Evolutionary conservation across 2,888 invertebrate genomes (phyloP).

Genomic region (Hirtodrosophila trivittata): DNA sequence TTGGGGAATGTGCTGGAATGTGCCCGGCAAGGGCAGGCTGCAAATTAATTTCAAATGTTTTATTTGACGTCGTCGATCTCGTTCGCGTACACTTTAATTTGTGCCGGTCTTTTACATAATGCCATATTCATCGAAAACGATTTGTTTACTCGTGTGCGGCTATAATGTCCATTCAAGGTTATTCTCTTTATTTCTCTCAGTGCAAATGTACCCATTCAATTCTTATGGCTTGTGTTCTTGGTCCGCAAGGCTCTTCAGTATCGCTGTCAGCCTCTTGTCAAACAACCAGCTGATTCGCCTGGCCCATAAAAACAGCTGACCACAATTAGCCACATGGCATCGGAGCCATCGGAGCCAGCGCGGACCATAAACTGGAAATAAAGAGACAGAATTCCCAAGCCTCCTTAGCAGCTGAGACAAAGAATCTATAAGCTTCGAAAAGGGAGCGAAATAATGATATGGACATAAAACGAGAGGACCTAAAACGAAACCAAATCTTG

Average conservation of each 20-base stretch:
- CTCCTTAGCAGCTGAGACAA: too few relatives aligned
- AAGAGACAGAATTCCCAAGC: constrained; percentile 28
- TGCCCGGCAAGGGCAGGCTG: too few relatives aligned
- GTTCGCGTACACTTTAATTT: constrained; percentile 30
- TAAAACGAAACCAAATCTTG: too few relatives aligned
- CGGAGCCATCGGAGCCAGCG: constrained; percentile 5
- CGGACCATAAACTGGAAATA: constrained; percentile 22
- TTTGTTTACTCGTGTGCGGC: not conserved
- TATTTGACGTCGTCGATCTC: constrained; percentile 47
- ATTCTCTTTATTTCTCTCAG: constrained; percentile 53
- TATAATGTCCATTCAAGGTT: constrained; percentile 12
- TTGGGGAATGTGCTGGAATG: constrained; percentile 24
- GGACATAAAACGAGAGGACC: too few relatives aligned
- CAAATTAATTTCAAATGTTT: constrained; percentile 64
- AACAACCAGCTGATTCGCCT: constrained; percentile 69
- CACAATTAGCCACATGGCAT: constrained; percentile 73
- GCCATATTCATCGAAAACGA: not conserved
- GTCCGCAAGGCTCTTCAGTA: constrained; percentile 7
- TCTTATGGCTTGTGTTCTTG: constrained; percentile 28
- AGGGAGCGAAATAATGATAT: constrained; percentile 30
- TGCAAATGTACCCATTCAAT: constrained; percentile 37
- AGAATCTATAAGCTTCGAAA: constrained; percentile 58
- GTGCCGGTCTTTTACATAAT: constrained; percentile 37
- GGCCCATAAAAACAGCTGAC: constrained; percentile 72
- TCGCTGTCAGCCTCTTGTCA: constrained; percentile 37